Evolutionary conservation across 2,888 invertebrate genomes (phyloP).

Genomic region (Metacarcinus magister): DNA sequence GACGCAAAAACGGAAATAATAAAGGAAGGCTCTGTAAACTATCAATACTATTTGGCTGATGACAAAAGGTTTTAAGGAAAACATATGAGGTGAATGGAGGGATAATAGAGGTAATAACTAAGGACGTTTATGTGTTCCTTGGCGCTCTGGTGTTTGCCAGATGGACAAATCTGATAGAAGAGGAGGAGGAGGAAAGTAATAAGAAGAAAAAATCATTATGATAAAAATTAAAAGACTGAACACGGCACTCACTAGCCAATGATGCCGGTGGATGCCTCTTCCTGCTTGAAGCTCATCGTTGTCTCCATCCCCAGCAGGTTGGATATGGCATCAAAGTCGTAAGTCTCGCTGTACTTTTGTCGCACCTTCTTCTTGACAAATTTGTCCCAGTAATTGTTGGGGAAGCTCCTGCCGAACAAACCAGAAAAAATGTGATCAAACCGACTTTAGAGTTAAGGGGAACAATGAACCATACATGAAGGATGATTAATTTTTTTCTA

Average conservation of each 20-base stretch:
- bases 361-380: slow-evolving; percentile 99
- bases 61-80: not conserved
- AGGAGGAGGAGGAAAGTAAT: not conserved
- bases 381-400: slow-evolving; percentile 99
- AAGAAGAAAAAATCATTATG: not conserved
- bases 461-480: not conserved
- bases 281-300: slow-evolving; percentile 93
- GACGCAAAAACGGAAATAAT: not conserved
- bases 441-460: not conserved
- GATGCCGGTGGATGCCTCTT: slow-evolving; percentile 90
- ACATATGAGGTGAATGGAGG: not conserved
- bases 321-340: slow-evolving; percentile 98
- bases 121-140: not conserved
- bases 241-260: slow-evolving; percentile 89
- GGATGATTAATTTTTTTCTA: not conserved
- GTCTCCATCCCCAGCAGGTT: slow-evolving; percentile 98
- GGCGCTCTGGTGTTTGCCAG: not conserved
- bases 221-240: not conserved
- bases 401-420: slow-evolving; percentile 92
- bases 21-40: too few species aligned
- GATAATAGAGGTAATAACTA: not conserved
- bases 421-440: not conserved
- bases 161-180: not conserved
- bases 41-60: not conserved
- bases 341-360: slow-evolving; percentile 98